phyloP scores from a whole-genome alignment of 2,888 invertebrate species.

The Melitaea athalia region DNA sequence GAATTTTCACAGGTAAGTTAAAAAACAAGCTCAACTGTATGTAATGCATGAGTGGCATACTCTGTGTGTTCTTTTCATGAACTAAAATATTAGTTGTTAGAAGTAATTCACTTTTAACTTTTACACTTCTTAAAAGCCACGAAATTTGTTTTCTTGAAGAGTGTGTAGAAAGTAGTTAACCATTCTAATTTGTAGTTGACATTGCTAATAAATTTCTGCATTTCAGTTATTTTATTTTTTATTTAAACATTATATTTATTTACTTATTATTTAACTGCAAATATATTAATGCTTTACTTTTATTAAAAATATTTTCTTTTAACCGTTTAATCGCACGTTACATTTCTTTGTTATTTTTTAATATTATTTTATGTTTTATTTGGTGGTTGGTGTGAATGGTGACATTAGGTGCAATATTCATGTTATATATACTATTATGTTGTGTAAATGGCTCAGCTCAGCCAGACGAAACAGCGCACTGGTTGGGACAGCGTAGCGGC shows the following conservation, averaged over 20 bases:
- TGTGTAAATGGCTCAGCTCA: slow-evolving; percentile 81
- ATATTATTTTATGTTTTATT: slow-evolving; percentile 75
- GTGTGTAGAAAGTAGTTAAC: slow-evolving; percentile 1
- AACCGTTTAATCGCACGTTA: slow-evolving; percentile 9
- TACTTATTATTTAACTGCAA: not conserved
- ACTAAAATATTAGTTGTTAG: not conserved
- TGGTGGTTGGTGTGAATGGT: slow-evolving; percentile 78
- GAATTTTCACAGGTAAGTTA: slow-evolving; percentile 90
- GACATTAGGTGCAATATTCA: slow-evolving; percentile 80
- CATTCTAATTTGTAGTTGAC: not conserved
- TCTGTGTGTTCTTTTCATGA: not conserved
- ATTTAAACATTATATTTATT: not conserved
- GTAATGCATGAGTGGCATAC: slow-evolving; percentile 11
- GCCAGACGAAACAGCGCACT: slow-evolving; percentile 77
- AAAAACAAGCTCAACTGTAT: not conserved
- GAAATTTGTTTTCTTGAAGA: not conserved
- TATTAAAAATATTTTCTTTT: not conserved
- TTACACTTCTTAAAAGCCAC: not conserved
- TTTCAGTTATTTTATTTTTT: not conserved
- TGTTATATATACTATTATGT: slow-evolving; percentile 82
- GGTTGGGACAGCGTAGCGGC: slow-evolving; percentile 74
- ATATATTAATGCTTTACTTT: not conserved
- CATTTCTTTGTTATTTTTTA: slow-evolving; percentile 60
- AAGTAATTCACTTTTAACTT: not conserved
- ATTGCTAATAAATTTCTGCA: not conserved